Base-by-base conservation (phyloP, 2,113 vertebrate genomes). In the Prionailurus bengalensis region DNA sequence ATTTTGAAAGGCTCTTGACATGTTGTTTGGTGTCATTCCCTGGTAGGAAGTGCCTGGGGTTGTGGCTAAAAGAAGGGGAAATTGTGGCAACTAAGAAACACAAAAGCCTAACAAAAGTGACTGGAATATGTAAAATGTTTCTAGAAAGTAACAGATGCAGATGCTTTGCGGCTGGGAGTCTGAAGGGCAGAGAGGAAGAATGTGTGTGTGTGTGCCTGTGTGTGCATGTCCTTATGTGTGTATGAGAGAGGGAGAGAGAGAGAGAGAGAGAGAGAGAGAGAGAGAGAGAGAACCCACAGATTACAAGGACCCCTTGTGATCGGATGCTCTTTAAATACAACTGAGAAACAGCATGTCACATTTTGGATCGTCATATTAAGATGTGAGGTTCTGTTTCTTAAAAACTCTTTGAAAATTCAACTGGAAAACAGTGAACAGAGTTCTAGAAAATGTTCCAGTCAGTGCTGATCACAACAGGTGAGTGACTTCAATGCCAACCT, bases 1-100 rank as follows among this genome's bases (percentile, higher is more conserved):
- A 97, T 97, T 98, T 98, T 83, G 94, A 95, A 71, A 97, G 95
- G 45, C 79, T 97, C 91, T 87, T 98, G 97, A 97, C 96, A 98
- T 92, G 97, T 87, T 97, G 94, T 96, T 97, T 96, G 31, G 96
- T 98, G 70, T 63, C 92, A 97, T 95, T 98, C 95, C 78, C 19
- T 48, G 36, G 13, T 82, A 98, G 90, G 88, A 98, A 98, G 76
- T 95, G 97, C 98, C 98, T 97, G 96, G 65, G 98, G 97, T 93
- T 93, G 97, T 97, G 94, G 79, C 91, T 97, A 66, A 86, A 95
- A 95, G 81, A 96, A 97, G 66, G 76, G 87, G 91, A 83, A 85
- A 95, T 51, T 84, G 3, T 97, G 94, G 51, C 31, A 96, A 95
- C 63, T 36, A 70, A 93, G 79, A 82, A 96, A 80, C 19, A 84